Evolutionary conservation across 2,797 vertebrate species (phyloP), one percentile per base, ranked within the genome.

Genomic region (Chanos chanos): DNA sequence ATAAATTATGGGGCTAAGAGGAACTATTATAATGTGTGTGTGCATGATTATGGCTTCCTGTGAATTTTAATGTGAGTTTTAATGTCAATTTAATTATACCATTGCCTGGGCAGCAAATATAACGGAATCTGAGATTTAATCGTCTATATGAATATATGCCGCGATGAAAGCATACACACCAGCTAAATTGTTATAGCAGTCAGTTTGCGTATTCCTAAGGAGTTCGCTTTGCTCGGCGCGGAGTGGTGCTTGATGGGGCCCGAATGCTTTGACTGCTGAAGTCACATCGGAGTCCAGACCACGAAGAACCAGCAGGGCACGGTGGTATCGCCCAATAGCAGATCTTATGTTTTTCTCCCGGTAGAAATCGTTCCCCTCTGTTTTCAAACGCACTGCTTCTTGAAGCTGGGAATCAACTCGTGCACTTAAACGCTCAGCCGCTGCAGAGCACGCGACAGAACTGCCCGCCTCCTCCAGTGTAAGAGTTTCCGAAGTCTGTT

Each of bases 141-240:
- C n/a, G n/a, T n/a, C n/a, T n/a, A n/a, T n/a, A n/a, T n/a, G n/a
- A n/a, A n/a, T n/a, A n/a, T n/a, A n/a, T 13, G 16, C 31, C 30
- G 48, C n/a, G 1, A 15, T 18, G 12, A 36, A 10, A 40, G 7
- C n/a, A 24, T 41, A 47, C 57, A 34, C 89, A 95, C 94, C 94
- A 68, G 94, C 91, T 49, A 95, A 77, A 64, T 95, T 96, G 81
- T 94, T 96, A 86, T 94, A 93, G 84, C 94, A 94, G 83, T 94
- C 93, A 4, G 90, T 83, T 83, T 94, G 92, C 22, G 80, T 92
- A 72, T 66, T 84, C 53, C 89, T 88, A 36, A 95, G 77, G 4
- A 78, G 22, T 28, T 75, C 72, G 27, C 91, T 87, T 63, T 95
- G 91, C 13, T 89, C 78, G 1, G 81, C 43, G 1, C 84, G 85